Conservation (phyloP, 2,888 invertebrate genomes). For the Hypena proboscidalis region DNA sequence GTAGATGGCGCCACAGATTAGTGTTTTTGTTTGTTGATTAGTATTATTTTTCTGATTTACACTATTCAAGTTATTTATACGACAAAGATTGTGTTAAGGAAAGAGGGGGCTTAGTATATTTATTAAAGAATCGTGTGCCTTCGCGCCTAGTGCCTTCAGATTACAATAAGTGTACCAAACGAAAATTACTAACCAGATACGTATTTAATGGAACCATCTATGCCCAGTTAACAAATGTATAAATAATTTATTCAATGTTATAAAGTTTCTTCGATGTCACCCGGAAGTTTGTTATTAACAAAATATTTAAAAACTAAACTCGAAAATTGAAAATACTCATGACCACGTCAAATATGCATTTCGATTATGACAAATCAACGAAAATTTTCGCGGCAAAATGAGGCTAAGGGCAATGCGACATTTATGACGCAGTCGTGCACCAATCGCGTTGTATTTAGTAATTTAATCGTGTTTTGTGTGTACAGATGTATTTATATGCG, state of each 20-base stretch:
- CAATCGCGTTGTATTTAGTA: slow-evolving; percentile 1
- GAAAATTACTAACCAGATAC: slow-evolving; percentile 10
- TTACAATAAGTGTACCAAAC: slow-evolving; percentile 23
- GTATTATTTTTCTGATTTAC: not conserved
- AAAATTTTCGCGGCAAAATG: slow-evolving; percentile 14
- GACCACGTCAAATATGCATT: slow-evolving; percentile 38
- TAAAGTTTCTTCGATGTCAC: slow-evolving; percentile 47
- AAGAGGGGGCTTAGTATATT: slow-evolving; percentile 19
- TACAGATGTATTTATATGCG: not conserved
- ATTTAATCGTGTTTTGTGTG: not conserved
- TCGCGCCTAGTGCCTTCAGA: slow-evolving; percentile 42
- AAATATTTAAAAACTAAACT: slow-evolving; percentile 23
- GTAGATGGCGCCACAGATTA: not conserved
- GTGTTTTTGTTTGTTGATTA: not conserved
- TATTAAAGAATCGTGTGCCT: slow-evolving; percentile 40
- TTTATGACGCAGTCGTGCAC: not conserved
- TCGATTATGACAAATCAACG: slow-evolving; percentile 38
- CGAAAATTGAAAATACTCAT: slow-evolving; percentile 46
- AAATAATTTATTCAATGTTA: slow-evolving; percentile 4
- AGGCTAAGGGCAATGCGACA: slow-evolving; percentile 12
- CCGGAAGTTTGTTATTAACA: slow-evolving; percentile 16
- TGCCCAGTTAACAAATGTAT: slow-evolving; percentile 11
- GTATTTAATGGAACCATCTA: slow-evolving; percentile 7
- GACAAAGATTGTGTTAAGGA: slow-evolving; percentile 1
- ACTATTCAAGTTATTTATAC: not conserved